Evolutionary conservation across 1,140 invertebrate species (phyloP).

Genomic region (Anoplophora glabripennis): DNA sequence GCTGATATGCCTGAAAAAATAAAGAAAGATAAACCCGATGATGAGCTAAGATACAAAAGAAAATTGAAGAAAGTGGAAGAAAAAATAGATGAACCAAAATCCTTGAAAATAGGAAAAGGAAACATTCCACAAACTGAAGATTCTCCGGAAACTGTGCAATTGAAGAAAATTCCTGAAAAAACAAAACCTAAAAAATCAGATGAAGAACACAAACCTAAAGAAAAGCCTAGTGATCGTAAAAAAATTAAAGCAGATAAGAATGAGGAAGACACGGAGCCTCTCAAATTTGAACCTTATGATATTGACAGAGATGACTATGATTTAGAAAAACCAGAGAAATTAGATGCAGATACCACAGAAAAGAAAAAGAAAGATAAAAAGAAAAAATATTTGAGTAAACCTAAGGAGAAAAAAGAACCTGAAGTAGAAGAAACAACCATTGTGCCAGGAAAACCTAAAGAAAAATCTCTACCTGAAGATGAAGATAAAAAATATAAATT

Average conservation of each 20-base stretch:
- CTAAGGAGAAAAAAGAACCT: slow-evolving; percentile 15
- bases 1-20: slow-evolving; percentile 50
- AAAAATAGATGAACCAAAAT: slow-evolving; percentile 53
- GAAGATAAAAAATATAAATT: slow-evolving; percentile 44
- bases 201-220: slow-evolving; percentile 38
- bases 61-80: slow-evolving; percentile 41
- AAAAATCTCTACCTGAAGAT: slow-evolving; percentile 44
- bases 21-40: slow-evolving; percentile 29
- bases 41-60: slow-evolving; percentile 26
- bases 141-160: slow-evolving; percentile 45
- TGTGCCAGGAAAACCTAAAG: slow-evolving; percentile 40
- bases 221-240: slow-evolving; percentile 41
- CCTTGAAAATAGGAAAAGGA: slow-evolving; percentile 53
- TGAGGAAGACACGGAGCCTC: slow-evolving; percentile 27
- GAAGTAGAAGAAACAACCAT: background rate
- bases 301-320: slow-evolving; percentile 33
- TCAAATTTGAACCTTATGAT: slow-evolving; percentile 31
- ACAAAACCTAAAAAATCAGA: slow-evolving; percentile 23
- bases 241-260: slow-evolving; percentile 46
- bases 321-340: slow-evolving; percentile 30
- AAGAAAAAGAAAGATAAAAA: slow-evolving; percentile 23
- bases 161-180: slow-evolving; percentile 43
- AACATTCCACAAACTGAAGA: slow-evolving; percentile 52
- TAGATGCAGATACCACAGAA: slow-evolving; percentile 35
- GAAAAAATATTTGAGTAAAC: slow-evolving; percentile 1